Base-by-base conservation (phyloP, 2,888 invertebrate genomes). In the Meghimatium bilineatum region DNA sequence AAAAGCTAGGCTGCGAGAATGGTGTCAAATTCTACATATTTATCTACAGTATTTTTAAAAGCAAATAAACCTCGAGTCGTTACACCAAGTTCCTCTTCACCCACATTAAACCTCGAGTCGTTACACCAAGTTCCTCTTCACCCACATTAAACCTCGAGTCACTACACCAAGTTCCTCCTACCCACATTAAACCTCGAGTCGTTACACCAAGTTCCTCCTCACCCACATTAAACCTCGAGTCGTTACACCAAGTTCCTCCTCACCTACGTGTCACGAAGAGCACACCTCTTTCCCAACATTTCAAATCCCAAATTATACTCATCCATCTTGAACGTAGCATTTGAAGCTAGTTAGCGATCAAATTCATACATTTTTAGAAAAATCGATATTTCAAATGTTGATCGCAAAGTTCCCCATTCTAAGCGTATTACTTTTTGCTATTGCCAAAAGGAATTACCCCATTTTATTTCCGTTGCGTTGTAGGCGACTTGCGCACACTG, bases 381-480 rank as follows among this genome's bases (percentile, higher is more conserved):
- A 77, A 77, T 77, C 77, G 38, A 77, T 77, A 77, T 63, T 63
- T 77, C 63, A 77, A 77, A 77, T 36, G 49, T 63, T 63, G 77
- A 63, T 77, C 77, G n/a, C 63, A 38, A 63, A 34, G 56, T 72
- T 72, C 44, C 72, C 20, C 32, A 23, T 32, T 17, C 34, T 14
- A 74, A 74, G 52, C 52, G 74, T 52, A 74, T 74, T 74, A 74
- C 6, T 74, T 74, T 74, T 74, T 29, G 32, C 23, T 72, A 44
- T 26, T 23, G 74, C 29, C 0, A 32, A 74, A 52, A 32, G 20
- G 17, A 20, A 23, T 32, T 32, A 74, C 52, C 34, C 26, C 23
- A 56, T 49, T 71, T 52, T 52, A 0, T 52, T 17, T 74, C 52
- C 23, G 17, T 20, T 8, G 32, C 32, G 49, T 3, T 20, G 17